Conservation (phyloP, 2,888 invertebrate genomes). For the Lithophane semibrunnea region DNA sequence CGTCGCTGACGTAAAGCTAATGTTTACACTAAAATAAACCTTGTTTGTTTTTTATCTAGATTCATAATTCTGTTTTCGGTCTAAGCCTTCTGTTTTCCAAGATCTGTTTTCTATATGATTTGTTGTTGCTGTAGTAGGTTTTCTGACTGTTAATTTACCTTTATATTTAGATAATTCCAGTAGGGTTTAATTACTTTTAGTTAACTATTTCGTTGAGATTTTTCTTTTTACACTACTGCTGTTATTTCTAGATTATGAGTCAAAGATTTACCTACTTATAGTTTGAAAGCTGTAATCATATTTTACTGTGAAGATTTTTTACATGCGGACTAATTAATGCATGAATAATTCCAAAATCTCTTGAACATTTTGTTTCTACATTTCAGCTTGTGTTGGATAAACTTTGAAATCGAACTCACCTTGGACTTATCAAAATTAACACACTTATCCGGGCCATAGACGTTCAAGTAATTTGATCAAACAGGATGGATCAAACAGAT, state of each 20-base stretch:
- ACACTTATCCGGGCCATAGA: no score
- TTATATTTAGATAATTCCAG: neutral
- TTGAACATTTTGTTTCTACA: neutral
- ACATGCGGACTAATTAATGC: neutral
- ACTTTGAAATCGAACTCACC: neutral
- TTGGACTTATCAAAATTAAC: neutral
- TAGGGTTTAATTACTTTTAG: neutral
- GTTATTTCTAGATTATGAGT: neutral
- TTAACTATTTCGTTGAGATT: slow-evolving; percentile 4
- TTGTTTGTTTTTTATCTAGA: slow-evolving; percentile 44
- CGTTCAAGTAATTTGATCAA: no score
- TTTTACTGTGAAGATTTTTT: neutral
- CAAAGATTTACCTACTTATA: neutral
- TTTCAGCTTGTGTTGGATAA: neutral
- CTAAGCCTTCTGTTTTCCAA: slow-evolving; percentile 25
- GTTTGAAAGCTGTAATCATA: neutral
- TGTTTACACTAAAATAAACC: slow-evolving; percentile 39
- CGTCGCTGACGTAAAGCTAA: slow-evolving; percentile 62
- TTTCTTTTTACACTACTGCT: neutral
- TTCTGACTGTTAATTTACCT: slow-evolving; percentile 18
- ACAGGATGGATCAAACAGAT: no score
- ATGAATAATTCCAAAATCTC: neutral
- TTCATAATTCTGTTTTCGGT: slow-evolving; percentile 46
- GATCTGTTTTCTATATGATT: slow-evolving; percentile 25
- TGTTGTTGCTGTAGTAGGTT: slow-evolving; percentile 22